Conservation (phyloP, 2,797 vertebrate species). For the Odontamblyopus lacepedii region DNA sequence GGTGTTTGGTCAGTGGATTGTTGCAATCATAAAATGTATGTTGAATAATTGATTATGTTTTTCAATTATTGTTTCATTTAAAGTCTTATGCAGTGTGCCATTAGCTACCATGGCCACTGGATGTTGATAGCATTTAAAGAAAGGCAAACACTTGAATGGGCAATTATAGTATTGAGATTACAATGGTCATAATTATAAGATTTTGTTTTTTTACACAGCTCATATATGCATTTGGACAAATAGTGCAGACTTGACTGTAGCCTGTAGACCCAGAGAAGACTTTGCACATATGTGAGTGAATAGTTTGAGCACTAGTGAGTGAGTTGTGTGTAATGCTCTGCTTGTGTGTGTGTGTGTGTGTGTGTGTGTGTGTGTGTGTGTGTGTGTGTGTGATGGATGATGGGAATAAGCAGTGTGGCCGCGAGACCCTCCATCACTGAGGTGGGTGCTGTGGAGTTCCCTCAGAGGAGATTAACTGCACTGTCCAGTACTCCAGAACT, state of each 20-base stretch:
- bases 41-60: not conserved
- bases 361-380: not conserved
- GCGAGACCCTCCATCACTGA: constrained; percentile 30
- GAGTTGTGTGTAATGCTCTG: not conserved
- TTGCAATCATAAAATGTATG: not conserved
- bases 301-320: not conserved
- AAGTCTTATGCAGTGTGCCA: not conserved
- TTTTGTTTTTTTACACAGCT: not conserved
- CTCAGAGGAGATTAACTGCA: constrained; percentile 7
- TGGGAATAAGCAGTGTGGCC: constrained; percentile 19
- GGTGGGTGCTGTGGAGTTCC: constrained; percentile 40
- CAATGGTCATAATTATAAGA: not conserved
- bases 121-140: not conserved
- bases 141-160: not conserved
- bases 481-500: not conserved
- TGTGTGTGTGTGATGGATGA: constrained; percentile 57
- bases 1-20: not conserved
- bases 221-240: too few species aligned
- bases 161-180: not conserved
- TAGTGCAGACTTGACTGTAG: not conserved
- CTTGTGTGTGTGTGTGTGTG: not conserved
- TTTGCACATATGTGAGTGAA: not conserved
- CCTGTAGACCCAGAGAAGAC: not conserved
- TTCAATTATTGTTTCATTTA: not conserved
- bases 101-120: not conserved